phyloP scores from a whole-genome alignment of 1,140 invertebrate genomes.

The Pogonomyrmex californicus region DNA sequence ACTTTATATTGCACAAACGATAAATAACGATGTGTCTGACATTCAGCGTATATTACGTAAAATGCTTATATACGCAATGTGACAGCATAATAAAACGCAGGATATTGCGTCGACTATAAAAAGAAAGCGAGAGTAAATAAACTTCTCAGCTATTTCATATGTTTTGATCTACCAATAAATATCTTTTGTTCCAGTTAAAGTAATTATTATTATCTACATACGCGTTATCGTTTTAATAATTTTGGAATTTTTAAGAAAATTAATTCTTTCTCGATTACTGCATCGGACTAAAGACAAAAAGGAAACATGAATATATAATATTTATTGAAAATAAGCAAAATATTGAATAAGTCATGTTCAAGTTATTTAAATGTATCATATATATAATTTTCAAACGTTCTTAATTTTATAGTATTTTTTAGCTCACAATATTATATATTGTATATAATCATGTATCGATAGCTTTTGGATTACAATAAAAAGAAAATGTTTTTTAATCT shows the following conservation, averaged over 20 bases:
- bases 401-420: neutral
- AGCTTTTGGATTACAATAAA: neutral
- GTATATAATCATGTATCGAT: neutral
- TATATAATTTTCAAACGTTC: neutral
- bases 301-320: neutral
- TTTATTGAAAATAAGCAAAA: neutral
- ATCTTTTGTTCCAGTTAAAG: neutral
- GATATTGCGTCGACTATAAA: neutral
- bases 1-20: constrained; percentile 3
- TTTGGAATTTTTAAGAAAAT: neutral
- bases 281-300: neutral
- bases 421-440: neutral
- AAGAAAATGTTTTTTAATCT: neutral
- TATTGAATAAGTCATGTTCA: neutral
- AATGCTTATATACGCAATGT: neutral
- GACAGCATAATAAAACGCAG: neutral
- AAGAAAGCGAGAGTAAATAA: neutral
- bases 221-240: neutral
- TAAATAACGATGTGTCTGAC: constrained; percentile 24
- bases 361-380: neutral
- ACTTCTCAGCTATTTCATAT: neutral
- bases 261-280: neutral
- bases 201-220: neutral
- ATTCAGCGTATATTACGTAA: constrained; percentile 15
- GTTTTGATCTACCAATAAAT: neutral